Evolutionary conservation across 2,888 invertebrate species (phyloP), one percentile per base, ranked within the genome.

Genomic region (Hetaerina titia): DNA sequence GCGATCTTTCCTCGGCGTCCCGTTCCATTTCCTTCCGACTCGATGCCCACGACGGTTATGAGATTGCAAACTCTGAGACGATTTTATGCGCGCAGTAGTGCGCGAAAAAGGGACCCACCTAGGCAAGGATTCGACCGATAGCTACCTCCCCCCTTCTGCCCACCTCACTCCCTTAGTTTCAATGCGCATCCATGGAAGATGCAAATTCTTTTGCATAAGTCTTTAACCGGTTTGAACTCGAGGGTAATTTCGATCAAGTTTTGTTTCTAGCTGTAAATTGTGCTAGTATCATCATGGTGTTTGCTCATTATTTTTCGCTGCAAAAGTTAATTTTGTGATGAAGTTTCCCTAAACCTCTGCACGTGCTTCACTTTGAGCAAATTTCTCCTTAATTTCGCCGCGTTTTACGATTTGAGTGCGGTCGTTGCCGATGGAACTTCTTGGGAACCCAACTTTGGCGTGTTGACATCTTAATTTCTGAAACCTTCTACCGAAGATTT

Each of bases 401-500:
- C 81, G 19, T 81, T 31, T 81, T 11, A 31, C 11, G 81, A 31
- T 81, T 81, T 15, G 81, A 81, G 81, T 81, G 81, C 25, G 25
- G 17, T 15, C 60, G 15, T 31, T 81, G 31, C 81, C 25, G 81
- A 31, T 81, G 81, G 31, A 31, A 81, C 7, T 15, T 81, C 4
- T 7, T 11, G 31, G 31, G 31, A 31, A 81, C 13, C 25, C 25
- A 81, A 81, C 81, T 81, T 81, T 15, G 81, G 81, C 81, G 31
- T 25, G 25, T 81, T 81, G 81, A 81, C 81, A 81, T 81, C 81
- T 81, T 81, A 81, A 81, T 81, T 81, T 81, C 81, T 31, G 81
- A 11, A 22, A 31, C 45, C 45, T 4, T 45, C 45, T 45, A 45
- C 45, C 2, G 45, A 45, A 45, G 45, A 45, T 2, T 45, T 45